phyloP scores from a whole-genome alignment of 2,113 vertebrate genomes.

The Hemiscyllium ocellatum region DNA sequence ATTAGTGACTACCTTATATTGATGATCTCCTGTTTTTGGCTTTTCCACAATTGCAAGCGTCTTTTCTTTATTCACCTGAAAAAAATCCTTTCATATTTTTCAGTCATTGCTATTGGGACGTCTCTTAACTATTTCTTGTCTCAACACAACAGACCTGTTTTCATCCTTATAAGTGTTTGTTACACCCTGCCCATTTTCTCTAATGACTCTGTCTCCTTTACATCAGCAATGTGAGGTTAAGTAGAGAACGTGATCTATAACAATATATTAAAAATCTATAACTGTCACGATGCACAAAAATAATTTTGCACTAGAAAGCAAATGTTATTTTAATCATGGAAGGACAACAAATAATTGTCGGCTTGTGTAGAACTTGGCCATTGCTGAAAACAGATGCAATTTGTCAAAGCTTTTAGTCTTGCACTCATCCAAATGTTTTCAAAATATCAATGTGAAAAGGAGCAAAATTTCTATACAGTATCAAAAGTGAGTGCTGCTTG shows the following conservation, averaged over 20 bases:
- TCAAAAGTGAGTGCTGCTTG: no score
- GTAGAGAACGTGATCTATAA: background rate
- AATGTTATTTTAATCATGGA: background rate
- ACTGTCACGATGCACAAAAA: background rate
- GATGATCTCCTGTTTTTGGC: background rate
- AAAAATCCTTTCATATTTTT: no score
- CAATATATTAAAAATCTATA: background rate
- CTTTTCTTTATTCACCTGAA: background rate
- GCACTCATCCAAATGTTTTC: no score
- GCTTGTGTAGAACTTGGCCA: no score
- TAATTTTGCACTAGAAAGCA: background rate
- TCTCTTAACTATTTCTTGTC: no score
- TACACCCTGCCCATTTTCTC: background rate
- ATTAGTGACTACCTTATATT: background rate
- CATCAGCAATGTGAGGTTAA: background rate
- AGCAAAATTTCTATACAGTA: no score
- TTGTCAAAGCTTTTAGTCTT: no score
- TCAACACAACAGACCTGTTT: no score
- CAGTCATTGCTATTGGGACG: no score
- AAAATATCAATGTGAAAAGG: no score
- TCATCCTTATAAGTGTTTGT: background rate
- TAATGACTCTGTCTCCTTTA: background rate
- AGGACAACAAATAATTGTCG: no score
- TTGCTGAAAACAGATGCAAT: no score
- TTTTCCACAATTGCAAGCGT: background rate